phyloP scores from a whole-genome alignment of 2,113 vertebrate species.

The Opisthocomus hoazin region DNA sequence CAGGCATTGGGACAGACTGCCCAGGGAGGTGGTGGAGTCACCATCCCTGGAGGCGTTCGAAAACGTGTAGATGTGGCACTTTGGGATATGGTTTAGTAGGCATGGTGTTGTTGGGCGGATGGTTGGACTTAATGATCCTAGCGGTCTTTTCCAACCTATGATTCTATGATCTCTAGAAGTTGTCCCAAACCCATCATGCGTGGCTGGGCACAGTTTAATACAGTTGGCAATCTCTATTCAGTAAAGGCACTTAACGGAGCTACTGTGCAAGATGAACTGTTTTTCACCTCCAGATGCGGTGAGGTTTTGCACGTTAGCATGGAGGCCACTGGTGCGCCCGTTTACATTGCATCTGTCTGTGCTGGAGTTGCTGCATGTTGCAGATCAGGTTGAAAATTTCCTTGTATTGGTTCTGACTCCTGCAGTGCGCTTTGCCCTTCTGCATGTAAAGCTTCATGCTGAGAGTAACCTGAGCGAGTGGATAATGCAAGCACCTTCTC shows the following conservation, averaged over 20 bases:
- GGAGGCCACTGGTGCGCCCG: neutral
- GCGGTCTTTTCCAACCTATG: no score
- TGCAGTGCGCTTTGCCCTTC: neutral
- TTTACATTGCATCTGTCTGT: accelerated
- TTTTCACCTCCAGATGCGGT: neutral
- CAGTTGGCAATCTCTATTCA: neutral
- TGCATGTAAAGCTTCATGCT: neutral
- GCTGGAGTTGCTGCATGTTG: neutral
- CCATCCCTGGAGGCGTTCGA: no score
- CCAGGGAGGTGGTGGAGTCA: no score
- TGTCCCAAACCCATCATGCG: neutral
- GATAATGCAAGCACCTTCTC: neutral
- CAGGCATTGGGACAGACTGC: no score
- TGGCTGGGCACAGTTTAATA: neutral
- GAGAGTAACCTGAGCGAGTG: neutral
- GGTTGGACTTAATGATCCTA: no score
- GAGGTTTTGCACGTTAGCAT: neutral
- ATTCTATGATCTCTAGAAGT: no score
- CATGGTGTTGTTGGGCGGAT: no score
- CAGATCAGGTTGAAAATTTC: no score
- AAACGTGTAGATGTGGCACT: no score
- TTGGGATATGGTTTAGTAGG: no score
- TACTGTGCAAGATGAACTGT: neutral
- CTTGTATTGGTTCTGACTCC: neutral
- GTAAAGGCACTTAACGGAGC: neutral